A percentile compares a stretch with the other conserved stretches of the same genome.
Evolutionary conservation across 2,797 vertebrate genomes (phyloP).

Genomic region (Balearica regulorum): DNA sequence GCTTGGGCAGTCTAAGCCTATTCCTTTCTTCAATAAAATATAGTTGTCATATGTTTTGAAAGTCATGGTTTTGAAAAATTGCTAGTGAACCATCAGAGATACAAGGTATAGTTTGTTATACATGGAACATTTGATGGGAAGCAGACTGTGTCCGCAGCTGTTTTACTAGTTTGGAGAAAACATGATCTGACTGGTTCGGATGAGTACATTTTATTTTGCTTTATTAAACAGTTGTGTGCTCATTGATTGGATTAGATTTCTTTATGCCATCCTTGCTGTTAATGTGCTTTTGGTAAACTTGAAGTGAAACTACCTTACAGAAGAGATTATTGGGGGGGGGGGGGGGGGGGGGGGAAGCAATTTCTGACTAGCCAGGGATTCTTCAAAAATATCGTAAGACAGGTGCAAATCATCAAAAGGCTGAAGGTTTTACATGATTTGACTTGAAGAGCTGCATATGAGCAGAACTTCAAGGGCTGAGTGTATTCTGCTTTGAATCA

Average conservation of each 20-base stretch:
- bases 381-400: not conserved
- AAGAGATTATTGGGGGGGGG: not conserved
- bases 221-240: slow-evolving; percentile 36
- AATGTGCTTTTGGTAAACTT: not conserved
- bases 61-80: slow-evolving; percentile 66
- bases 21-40: slow-evolving; percentile 64
- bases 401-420: slow-evolving; percentile 44
- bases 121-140: slow-evolving; percentile 60
- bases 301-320: not conserved
- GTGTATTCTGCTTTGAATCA: slow-evolving; percentile 50
- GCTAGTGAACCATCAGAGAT: slow-evolving; percentile 63
- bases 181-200: slow-evolving; percentile 21
- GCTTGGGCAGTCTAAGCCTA: slow-evolving; percentile 1
- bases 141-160: slow-evolving; percentile 68
- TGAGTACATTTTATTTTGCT: slow-evolving; percentile 67
- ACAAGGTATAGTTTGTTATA: slow-evolving; percentile 60
- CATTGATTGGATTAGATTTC: slow-evolving; percentile 17
- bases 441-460: slow-evolving; percentile 29
- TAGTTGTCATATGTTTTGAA: slow-evolving; percentile 62
- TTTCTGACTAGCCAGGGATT: not conserved
- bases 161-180: slow-evolving; percentile 70
- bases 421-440: not conserved
- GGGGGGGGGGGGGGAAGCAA: not conserved
- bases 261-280: not conserved
- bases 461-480: not conserved